Evolutionary conservation across 2,113 vertebrate genomes (phyloP).

Genomic region (Pipra filicauda): DNA sequence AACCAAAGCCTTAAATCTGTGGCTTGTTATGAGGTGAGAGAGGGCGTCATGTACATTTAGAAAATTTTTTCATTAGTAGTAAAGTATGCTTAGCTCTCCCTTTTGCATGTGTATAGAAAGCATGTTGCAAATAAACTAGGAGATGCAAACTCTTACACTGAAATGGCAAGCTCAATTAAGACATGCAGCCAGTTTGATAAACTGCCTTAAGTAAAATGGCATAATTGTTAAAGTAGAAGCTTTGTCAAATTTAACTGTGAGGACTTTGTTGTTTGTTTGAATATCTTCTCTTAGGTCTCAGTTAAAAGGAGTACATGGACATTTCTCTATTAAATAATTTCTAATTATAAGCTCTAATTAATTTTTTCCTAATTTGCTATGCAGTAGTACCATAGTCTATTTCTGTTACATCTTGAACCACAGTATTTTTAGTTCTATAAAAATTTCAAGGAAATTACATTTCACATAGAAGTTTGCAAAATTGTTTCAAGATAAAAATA

Average conservation of each 20-base stretch:
- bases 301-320: background rate
- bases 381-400: background rate
- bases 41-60: conserved; percentile 25
- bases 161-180: conserved; percentile 28
- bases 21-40: conserved; percentile 48
- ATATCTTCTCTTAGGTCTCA: background rate
- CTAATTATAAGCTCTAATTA: background rate
- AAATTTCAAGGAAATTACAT: background rate
- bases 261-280: background rate
- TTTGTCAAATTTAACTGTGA: background rate
- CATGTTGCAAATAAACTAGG: background rate
- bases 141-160: background rate
- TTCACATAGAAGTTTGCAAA: background rate
- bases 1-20: conserved; percentile 25
- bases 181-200: conserved; percentile 2
- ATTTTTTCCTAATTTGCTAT: background rate
- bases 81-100: conserved; percentile 30
- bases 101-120: background rate
- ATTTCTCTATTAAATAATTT: background rate
- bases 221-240: background rate
- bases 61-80: conserved; percentile 57
- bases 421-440: background rate
- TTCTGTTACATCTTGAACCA: background rate
- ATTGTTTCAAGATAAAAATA: background rate
- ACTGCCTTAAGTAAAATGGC: conserved; percentile 9